phyloP scores from a whole-genome alignment of 1,140 invertebrate species.

The Trichomalopsis sarcophagae region DNA sequence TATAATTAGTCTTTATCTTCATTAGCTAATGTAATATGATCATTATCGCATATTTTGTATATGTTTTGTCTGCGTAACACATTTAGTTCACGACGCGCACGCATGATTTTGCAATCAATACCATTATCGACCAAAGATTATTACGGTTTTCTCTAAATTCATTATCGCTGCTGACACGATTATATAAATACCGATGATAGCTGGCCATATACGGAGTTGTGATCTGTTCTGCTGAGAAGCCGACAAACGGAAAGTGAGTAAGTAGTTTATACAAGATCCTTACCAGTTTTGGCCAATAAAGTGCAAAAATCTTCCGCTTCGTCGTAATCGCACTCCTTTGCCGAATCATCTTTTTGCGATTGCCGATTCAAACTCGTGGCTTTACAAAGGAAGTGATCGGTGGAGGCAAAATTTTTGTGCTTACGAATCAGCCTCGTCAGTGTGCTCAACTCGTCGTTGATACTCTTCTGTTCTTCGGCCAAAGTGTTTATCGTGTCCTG shows the following conservation, averaged over 20 bases:
- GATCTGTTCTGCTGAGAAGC: neutral
- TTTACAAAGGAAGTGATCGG: conserved; percentile 9
- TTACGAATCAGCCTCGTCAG: conserved; percentile 59
- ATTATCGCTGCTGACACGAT: too few species aligned
- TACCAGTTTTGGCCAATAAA: conserved; percentile 68
- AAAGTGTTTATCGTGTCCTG: conserved; percentile 56
- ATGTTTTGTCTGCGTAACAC: neutral
- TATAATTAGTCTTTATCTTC: too few species aligned
- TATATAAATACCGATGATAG: too few species aligned
- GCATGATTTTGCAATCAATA: neutral
- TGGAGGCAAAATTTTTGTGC: conserved; percentile 56
- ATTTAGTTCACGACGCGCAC: neutral
- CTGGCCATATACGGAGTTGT: too few species aligned
- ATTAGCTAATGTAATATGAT: too few species aligned
- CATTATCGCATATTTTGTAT: neutral
- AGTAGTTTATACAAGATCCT: neutral
- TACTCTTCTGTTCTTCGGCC: conserved; percentile 57
- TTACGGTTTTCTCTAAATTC: neutral
- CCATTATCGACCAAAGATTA: neutral
- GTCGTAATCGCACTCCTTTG: conserved; percentile 50
- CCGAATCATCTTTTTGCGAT: conserved; percentile 29
- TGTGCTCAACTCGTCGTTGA: conserved; percentile 61
- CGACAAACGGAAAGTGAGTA: neutral
- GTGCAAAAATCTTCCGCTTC: conserved; percentile 61
- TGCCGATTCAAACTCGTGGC: neutral